Evolutionary conservation across 2,888 invertebrate species (phyloP).

Genomic region (Melinaea menophilus): DNA sequence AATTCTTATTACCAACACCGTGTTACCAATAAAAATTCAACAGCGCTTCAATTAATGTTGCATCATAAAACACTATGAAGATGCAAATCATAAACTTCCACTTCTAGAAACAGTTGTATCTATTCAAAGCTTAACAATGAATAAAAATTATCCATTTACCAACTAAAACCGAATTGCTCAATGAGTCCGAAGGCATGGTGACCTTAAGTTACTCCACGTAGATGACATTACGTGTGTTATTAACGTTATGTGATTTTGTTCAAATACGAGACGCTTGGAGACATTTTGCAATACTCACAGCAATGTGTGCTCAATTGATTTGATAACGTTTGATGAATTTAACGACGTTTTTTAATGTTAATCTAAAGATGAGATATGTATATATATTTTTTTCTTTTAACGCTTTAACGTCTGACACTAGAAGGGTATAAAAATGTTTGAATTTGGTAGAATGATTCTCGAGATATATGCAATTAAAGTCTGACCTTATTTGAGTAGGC

Average conservation of each 20-base stretch:
- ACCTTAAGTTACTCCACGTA: constrained; percentile 2
- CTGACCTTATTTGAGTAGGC: too few species aligned
- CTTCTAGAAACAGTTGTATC: background rate
- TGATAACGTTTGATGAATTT: too few species aligned
- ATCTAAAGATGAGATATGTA: too few species aligned
- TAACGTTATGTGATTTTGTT: background rate
- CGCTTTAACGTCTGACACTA: too few species aligned
- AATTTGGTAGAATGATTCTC: too few species aligned
- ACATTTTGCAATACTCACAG: constrained; percentile 1
- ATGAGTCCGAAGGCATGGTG: background rate
- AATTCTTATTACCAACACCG: background rate
- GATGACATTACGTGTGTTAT: background rate
- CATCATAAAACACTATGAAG: background rate
- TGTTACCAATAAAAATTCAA: background rate
- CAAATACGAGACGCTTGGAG: background rate
- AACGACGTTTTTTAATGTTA: too few species aligned
- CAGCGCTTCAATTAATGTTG: background rate
- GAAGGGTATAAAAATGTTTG: too few species aligned
- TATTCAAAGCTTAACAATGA: background rate
- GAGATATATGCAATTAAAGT: too few species aligned
- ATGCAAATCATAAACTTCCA: background rate
- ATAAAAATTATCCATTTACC: background rate
- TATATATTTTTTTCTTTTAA: too few species aligned
- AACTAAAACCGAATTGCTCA: background rate
- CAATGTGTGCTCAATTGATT: too few species aligned